Percentiles rank a stretch among this genome's conserved stretches.
These are phyloP conservation scores for Platyrinchus mystaceus DNA, from an alignment of 2,797 vertebrate species.

Conservation along the genomic window DNA sequence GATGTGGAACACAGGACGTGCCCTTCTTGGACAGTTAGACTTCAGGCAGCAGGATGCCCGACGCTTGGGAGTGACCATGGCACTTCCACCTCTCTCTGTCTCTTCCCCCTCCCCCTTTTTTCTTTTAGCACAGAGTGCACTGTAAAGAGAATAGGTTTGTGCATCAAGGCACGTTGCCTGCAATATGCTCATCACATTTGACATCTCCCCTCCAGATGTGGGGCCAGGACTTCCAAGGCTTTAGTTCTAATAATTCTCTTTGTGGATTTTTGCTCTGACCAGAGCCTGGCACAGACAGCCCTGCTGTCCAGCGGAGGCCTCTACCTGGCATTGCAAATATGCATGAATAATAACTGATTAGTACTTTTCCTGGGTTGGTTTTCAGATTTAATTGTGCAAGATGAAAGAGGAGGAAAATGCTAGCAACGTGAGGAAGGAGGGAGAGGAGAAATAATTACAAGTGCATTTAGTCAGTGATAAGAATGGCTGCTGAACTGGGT, in stretches of 20 bases:
- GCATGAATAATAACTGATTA: neutral
- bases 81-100: neutral
- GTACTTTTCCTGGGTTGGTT: neutral
- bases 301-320: neutral
- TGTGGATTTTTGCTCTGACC: neutral
- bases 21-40: neutral
- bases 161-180: neutral
- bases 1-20: neutral
- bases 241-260: neutral
- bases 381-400: neutral
- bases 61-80: neutral
- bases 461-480: constrained; percentile 27
- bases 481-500: constrained; percentile 34
- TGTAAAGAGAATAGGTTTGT: neutral
- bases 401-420: constrained; percentile 23
- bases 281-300: neutral
- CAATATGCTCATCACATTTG: neutral
- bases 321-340: constrained; percentile 32
- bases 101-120: fast-evolving
- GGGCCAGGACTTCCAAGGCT: neutral
- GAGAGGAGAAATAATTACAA: constrained; percentile 22
- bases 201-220: neutral
- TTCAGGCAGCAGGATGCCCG: neutral
- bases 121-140: neutral
- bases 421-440: neutral